Conservation (phyloP, 2,888 invertebrate species). For the Protonemura montana region DNA sequence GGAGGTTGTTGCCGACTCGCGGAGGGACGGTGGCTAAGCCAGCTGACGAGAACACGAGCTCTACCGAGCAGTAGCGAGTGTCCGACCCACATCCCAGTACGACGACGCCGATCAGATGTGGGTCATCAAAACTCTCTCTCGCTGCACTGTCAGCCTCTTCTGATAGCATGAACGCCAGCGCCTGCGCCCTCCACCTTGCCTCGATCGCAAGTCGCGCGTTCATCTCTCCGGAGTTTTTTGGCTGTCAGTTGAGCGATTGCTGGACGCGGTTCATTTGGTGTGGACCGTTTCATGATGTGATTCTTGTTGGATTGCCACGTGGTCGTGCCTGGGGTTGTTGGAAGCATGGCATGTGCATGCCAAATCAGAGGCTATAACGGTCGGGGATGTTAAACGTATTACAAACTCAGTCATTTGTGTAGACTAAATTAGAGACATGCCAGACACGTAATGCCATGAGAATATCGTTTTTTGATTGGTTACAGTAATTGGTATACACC, state of each 20-base stretch:
- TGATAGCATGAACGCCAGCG: background rate
- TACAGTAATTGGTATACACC: too few relatives aligned
- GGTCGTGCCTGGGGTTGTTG: too few relatives aligned
- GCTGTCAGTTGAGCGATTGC: background rate
- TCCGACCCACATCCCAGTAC: conserved; percentile 24
- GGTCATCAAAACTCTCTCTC: conserved; percentile 36
- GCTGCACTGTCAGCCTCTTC: background rate
- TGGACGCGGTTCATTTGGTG: too few relatives aligned
- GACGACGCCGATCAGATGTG: conserved; percentile 18
- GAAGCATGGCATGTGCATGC: too few relatives aligned
- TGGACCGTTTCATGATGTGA: too few relatives aligned
- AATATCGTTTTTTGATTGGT: too few relatives aligned
- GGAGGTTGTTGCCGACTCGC: background rate
- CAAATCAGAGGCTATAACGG: too few relatives aligned
- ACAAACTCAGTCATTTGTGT: too few relatives aligned
- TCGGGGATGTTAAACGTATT: too few relatives aligned
- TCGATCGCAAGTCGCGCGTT: background rate
- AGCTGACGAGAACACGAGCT: background rate
- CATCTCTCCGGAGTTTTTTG: background rate
- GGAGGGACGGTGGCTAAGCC: background rate
- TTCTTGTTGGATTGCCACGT: too few relatives aligned
- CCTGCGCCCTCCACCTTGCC: background rate
- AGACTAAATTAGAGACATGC: too few relatives aligned
- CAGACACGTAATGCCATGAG: too few relatives aligned
- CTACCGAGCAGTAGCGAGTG: background rate